phyloP scores from a whole-genome alignment of 2,888 invertebrate species.

The Metallyticus violacea region DNA sequence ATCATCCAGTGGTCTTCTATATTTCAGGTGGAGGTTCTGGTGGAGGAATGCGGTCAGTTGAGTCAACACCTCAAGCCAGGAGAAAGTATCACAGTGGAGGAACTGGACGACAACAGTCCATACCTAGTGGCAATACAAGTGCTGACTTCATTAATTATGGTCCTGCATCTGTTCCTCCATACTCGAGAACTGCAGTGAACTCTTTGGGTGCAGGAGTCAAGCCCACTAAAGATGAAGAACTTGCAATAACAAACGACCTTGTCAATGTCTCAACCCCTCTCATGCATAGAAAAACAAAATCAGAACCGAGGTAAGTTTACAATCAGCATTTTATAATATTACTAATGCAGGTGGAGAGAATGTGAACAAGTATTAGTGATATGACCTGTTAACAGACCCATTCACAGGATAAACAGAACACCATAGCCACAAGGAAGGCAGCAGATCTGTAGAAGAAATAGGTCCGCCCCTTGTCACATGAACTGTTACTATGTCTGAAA shows the following conservation, averaged over 20 bases:
- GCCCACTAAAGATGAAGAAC: constrained; percentile 1
- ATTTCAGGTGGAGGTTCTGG: constrained; percentile 29
- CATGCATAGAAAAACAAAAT: constrained; percentile 24
- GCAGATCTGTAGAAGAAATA: too few relatives aligned
- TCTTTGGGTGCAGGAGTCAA: constrained; percentile 6
- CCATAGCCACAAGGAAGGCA: too few relatives aligned
- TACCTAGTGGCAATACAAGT: not conserved
- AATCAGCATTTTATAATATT: not conserved
- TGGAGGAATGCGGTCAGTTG: constrained; percentile 54
- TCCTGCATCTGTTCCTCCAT: not conserved
- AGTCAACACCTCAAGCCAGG: constrained; percentile 58
- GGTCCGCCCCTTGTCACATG: too few relatives aligned
- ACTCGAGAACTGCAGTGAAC: not conserved
- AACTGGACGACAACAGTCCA: not conserved
- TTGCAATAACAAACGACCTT: not conserved
- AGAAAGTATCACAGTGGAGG: constrained; percentile 33
- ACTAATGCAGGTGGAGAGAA: too few relatives aligned
- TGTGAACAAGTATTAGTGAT: too few relatives aligned
- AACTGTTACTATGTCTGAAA: too few relatives aligned
- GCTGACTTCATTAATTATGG: constrained; percentile 6
- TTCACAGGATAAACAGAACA: too few relatives aligned
- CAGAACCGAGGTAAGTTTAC: constrained; percentile 15
- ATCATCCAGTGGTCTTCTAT: too few relatives aligned
- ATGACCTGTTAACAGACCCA: too few relatives aligned
- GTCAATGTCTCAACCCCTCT: constrained; percentile 12